Evolutionary conservation across 2,888 invertebrate species (phyloP), one percentile per base, ranked within the genome.

Genomic region (Ectemnius lituratus): DNA sequence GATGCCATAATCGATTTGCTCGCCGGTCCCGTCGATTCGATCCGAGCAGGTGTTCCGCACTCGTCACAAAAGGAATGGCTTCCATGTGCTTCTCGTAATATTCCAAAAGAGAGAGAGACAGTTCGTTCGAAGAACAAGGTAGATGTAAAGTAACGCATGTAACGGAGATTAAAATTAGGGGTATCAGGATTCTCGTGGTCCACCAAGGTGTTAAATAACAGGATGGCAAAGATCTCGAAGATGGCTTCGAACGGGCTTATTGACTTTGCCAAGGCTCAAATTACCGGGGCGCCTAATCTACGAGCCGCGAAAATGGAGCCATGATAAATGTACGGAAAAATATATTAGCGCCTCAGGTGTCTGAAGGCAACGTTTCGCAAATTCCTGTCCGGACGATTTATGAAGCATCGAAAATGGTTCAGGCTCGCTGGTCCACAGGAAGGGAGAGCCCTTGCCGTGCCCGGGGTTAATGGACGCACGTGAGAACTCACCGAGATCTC

Each of bases 1-100:
- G 56, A 47, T 67, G 62, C 58, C 27, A 58, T 58, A 63, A 69
- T 63, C 69, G 69, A 58, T 59, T 45, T 28, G 47, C 37, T 62
- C 62, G 67, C 18, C 14, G 45, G 67, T 13, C 23, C 67, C 37
- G 61, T 45, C 49, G 49, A 63, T 59, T 56, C 20, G 16, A 37
- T 11, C 16, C 16, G 23, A 57, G 58, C 69, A 69, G 69, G 69
- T 69, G 69, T 45, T 37, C 23, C 18, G 57, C 37, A 27, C 47
- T 46, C n/a, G 8, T 27, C 45, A 46, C 16, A 47, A 27, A 23
- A 16, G 59, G 18, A 27, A 59, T 2, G n/a, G 5, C 13, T 47
- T 47, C 37, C 37, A 37, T 37, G 37, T 37, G 8, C 37, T 37
- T 11, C 8, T 11, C 37, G 37, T 37, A 37, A 37, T 37, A 11